These are phyloP conservation scores for Crocallis elinguaria DNA, from an alignment of 2,888 invertebrate genomes.

Conservation along the genomic window DNA sequence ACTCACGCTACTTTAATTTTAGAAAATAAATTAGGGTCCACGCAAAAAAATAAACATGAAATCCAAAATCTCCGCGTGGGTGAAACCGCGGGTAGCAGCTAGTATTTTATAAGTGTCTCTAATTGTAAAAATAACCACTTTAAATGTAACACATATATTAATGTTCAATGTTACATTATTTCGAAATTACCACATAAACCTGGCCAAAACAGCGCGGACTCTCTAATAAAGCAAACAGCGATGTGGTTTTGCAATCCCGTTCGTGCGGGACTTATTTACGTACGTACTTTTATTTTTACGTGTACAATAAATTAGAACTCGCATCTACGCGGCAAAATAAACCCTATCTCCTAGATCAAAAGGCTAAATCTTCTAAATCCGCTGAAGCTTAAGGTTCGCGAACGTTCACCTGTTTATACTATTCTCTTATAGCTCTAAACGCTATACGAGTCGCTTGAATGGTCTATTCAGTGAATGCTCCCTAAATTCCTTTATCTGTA, in stretches of 20 bases:
- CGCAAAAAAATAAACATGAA: too few species aligned
- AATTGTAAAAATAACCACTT: neutral
- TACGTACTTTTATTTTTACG: conserved; percentile 30
- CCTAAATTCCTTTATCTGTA: conserved; percentile 22
- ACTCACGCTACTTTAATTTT: too few species aligned
- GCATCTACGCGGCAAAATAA: neutral
- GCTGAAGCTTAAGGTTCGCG: neutral
- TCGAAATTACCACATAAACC: conserved; percentile 10
- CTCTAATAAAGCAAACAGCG: conserved; percentile 27
- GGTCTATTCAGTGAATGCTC: conserved; percentile 24
- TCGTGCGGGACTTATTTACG: conserved; percentile 26
- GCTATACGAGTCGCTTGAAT: conserved; percentile 26
- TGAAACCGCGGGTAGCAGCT: too few species aligned
- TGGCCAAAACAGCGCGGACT: conserved; percentile 18
- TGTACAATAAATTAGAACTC: conserved; percentile 28
- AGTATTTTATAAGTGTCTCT: neutral
- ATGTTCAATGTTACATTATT: conserved; percentile 8
- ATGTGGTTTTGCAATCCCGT: conserved; percentile 30
- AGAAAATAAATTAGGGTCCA: too few species aligned
- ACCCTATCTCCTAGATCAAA: neutral
- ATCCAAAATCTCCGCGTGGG: too few species aligned
- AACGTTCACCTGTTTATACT: conserved; percentile 24
- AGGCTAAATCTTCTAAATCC: neutral
- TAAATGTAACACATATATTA: too few species aligned
- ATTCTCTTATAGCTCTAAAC: conserved; percentile 20